A percentile compares a stretch with the other conserved stretches of the same genome.
phyloP scores from a whole-genome alignment of 2,797 vertebrate species.

The Podargus strigoides region DNA sequence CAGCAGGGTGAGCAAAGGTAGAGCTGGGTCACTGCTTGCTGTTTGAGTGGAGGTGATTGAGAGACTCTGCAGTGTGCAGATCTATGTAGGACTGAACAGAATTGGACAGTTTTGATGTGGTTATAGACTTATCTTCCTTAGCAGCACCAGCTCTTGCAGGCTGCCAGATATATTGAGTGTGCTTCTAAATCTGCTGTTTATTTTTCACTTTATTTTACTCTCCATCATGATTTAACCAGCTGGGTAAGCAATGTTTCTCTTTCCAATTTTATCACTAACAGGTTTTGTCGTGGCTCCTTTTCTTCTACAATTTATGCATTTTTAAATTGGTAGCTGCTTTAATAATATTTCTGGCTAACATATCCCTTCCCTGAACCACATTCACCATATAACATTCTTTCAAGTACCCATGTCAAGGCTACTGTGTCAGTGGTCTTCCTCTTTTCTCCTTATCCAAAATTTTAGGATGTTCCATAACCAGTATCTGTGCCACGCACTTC shows the following conservation, averaged over 20 bases:
- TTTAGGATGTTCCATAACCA: neutral
- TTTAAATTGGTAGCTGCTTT: neutral
- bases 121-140: neutral
- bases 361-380: neutral
- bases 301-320: neutral
- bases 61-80: neutral
- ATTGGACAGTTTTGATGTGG: neutral
- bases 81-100: neutral
- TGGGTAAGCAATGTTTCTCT: neutral
- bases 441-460: neutral
- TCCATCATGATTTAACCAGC: slow-evolving; percentile 21
- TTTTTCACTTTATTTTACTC: neutral
- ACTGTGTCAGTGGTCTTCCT: neutral
- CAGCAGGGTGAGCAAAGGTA: neutral
- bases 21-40: neutral
- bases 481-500: neutral
- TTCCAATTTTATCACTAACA: slow-evolving; percentile 17
- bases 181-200: slow-evolving; percentile 38
- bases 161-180: neutral
- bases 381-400: fast-evolving
- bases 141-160: neutral
- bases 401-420: neutral
- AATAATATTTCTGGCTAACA: neutral
- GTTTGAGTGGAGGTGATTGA: fast-evolving
- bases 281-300: neutral